These are phyloP conservation scores for Phrixothrix hirtus DNA, from an alignment of 2,888 invertebrate genomes.

Conservation along the genomic window DNA sequence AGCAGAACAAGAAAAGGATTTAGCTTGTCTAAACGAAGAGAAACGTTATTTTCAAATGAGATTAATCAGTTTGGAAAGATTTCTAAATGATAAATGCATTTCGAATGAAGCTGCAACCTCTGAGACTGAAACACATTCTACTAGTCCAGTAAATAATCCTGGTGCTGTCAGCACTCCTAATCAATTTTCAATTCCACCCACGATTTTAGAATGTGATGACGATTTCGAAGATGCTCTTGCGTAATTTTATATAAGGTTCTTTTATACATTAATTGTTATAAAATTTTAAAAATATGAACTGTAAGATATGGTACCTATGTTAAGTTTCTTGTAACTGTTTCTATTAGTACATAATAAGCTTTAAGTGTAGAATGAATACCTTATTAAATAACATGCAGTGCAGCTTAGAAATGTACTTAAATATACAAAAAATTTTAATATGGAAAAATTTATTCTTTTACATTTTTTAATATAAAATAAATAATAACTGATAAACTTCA, in stretches of 20 bases:
- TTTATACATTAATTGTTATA: neutral
- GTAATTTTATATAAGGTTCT: neutral
- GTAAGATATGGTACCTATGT: too few species aligned
- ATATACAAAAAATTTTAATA: too few species aligned
- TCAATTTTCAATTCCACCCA: conserved; percentile 49
- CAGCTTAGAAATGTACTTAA: too few species aligned
- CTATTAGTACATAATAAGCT: too few species aligned
- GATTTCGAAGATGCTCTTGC: conserved; percentile 32
- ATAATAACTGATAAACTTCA: too few species aligned
- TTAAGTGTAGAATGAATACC: too few species aligned
- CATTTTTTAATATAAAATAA: too few species aligned
- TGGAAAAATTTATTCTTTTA: too few species aligned
- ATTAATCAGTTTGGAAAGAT: conserved; percentile 45
- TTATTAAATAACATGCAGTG: too few species aligned
- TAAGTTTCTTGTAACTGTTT: too few species aligned
- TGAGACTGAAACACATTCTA: conserved; percentile 2
- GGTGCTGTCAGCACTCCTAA: neutral
- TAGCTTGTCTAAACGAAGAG: conserved; percentile 62
- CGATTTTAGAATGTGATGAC: conserved; percentile 53
- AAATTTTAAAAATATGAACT: too few species aligned
- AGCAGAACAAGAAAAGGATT: conserved; percentile 62
- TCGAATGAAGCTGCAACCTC: conserved; percentile 9
- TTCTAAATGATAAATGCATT: conserved; percentile 9
- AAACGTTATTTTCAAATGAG: conserved; percentile 63
- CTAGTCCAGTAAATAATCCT: conserved; percentile 8